Conservation (phyloP, 2,888 invertebrate genomes). For the Camponotus fellah region DNA sequence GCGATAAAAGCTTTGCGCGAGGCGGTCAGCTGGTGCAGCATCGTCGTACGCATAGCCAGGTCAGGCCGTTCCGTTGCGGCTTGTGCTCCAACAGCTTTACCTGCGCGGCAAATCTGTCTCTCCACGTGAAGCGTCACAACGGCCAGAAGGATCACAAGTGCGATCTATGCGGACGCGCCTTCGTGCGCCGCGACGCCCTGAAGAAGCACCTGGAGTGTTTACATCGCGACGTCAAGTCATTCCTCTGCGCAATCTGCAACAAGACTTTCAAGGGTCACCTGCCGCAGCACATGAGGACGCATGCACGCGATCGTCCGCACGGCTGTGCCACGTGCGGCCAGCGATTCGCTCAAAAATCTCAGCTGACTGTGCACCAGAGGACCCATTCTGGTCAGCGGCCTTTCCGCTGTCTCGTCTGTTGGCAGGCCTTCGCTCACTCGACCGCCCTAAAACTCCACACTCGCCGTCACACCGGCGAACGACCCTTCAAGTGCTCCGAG, state of each 20-base stretch:
- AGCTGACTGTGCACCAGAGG: constrained; percentile 93
- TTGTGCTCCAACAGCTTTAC: constrained; percentile 91
- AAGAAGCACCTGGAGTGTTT: constrained; percentile 92
- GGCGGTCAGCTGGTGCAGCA: constrained; percentile 93
- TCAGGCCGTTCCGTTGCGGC: constrained; percentile 91
- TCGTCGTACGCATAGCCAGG: constrained; percentile 91
- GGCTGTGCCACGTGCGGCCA: constrained; percentile 93
- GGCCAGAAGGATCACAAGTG: constrained; percentile 93
- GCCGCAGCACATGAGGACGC: constrained; percentile 93
- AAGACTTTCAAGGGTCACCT: constrained; percentile 94
- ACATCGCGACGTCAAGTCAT: constrained; percentile 91
- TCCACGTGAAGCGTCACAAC: constrained; percentile 89
- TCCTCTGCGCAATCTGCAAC: constrained; percentile 93
- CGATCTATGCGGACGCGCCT: constrained; percentile 93
- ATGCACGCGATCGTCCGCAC: constrained; percentile 92
- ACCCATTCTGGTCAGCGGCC: constrained; percentile 95
- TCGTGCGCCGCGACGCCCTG: constrained; percentile 91
- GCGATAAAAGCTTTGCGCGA: constrained; percentile 90
- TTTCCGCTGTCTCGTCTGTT: constrained; percentile 93
- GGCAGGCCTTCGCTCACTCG: constrained; percentile 93
- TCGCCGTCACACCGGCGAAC: constrained; percentile 94
- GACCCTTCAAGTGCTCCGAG: constrained; percentile 91
- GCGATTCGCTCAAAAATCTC: constrained; percentile 94
- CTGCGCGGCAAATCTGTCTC: constrained; percentile 86
- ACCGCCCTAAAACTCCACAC: constrained; percentile 94